phyloP scores from a whole-genome alignment of 1,140 invertebrate genomes.

The Lerema accius region DNA sequence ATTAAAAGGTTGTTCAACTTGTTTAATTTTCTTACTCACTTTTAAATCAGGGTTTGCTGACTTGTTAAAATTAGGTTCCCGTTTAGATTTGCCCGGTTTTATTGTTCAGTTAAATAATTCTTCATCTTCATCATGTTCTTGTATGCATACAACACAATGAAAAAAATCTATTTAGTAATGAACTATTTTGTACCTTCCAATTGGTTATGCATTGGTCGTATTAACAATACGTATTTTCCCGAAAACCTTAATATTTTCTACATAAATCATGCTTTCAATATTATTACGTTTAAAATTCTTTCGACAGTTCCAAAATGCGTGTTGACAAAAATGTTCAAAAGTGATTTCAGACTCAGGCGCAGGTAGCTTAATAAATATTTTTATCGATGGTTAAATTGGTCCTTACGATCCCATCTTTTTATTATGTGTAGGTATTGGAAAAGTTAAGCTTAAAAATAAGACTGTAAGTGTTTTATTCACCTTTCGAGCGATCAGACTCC shows the following conservation, averaged over 20 bases:
- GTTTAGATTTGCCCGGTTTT: neutral
- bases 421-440: constrained; percentile 7
- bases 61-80: constrained; percentile 21
- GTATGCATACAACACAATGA: no score
- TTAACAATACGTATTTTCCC: no score
- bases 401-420: constrained; percentile 6
- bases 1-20: constrained; percentile 52
- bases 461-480: neutral
- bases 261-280: no score
- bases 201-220: no score
- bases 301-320: neutral
- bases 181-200: no score
- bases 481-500: neutral
- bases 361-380: constrained; percentile 17
- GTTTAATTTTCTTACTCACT: constrained; percentile 37
- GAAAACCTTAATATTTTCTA: no score
- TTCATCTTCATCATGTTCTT: no score
- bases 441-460: neutral
- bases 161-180: no score
- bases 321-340: constrained; percentile 1
- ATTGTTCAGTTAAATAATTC: no score
- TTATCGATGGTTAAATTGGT: constrained; percentile 9
- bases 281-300: no score
- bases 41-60: constrained; percentile 36
- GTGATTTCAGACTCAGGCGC: constrained; percentile 10